These are phyloP conservation scores for Myzus persicae DNA, from an alignment of 1,140 invertebrate species.

Conservation along the genomic window DNA sequence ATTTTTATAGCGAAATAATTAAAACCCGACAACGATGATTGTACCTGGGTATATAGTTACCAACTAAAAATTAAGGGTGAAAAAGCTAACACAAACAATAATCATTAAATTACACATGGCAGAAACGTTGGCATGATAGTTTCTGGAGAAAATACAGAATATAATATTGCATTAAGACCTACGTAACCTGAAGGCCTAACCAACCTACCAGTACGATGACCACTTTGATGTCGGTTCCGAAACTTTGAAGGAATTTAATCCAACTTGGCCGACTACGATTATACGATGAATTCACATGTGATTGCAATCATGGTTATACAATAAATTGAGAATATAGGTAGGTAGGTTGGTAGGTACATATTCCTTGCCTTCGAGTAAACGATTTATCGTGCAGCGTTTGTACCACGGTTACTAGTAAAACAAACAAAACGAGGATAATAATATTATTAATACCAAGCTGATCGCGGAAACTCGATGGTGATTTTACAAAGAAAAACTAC, in stretches of 20 bases:
- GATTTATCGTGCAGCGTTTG: not conserved
- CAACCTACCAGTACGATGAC: not conserved
- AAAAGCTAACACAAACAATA: too few relatives aligned
- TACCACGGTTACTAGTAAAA: not conserved
- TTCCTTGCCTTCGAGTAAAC: not conserved
- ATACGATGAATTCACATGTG: not conserved
- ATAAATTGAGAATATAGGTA: not conserved
- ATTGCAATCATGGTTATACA: not conserved
- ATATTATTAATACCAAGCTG: constrained; percentile 6
- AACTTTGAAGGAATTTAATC: not conserved
- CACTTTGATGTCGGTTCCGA: not conserved
- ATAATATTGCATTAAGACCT: not conserved
- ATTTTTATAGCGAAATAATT: too few relatives aligned
- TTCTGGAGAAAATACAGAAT: too few relatives aligned
- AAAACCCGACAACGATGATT: too few relatives aligned
- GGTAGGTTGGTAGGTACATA: not conserved
- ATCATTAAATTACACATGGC: too few relatives aligned
- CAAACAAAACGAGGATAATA: not conserved
- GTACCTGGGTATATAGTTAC: too few relatives aligned
- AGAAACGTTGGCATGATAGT: too few relatives aligned
- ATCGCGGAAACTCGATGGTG: not conserved
- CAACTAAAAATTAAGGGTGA: too few relatives aligned
- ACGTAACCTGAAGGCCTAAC: not conserved
- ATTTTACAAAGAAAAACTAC: constrained; percentile 10
- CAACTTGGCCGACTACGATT: not conserved